A percentile compares a stretch with the other conserved stretches of the same genome.
phyloP scores from a whole-genome alignment of 2,888 invertebrate species.

The Adelognathus sp. region DNA sequence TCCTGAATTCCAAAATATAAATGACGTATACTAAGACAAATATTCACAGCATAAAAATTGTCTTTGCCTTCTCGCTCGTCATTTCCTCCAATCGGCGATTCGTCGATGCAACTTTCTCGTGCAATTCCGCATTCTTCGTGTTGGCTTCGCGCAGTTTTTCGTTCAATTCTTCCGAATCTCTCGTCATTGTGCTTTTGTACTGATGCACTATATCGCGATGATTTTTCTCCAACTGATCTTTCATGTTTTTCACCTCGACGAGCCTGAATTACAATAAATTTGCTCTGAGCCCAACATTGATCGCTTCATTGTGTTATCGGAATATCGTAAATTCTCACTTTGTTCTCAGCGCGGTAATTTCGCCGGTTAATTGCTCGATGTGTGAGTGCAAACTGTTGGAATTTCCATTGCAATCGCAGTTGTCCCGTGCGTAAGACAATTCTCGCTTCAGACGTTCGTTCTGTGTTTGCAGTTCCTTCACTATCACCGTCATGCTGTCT shows the following conservation, averaged over 20 bases:
- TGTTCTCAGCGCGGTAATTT: slow-evolving; percentile 41
- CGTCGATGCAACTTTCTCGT: slow-evolving; percentile 65
- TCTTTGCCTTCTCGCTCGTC: slow-evolving; percentile 67
- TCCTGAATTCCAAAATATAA: slow-evolving; percentile 52
- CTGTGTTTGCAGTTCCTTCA: slow-evolving; percentile 64
- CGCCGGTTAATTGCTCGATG: slow-evolving; percentile 45
- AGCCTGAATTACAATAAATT: slow-evolving; percentile 58
- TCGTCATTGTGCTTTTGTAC: slow-evolving; percentile 63
- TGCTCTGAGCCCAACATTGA: not conserved
- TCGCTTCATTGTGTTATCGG: not conserved
- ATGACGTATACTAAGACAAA: not conserved
- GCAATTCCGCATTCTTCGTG: slow-evolving; percentile 60
- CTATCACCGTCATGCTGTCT: slow-evolving; percentile 55
- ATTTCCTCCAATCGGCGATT: slow-evolving; percentile 67
- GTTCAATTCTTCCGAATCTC: slow-evolving; percentile 65
- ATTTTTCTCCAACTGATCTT: slow-evolving; percentile 63
- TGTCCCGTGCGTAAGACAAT: slow-evolving; percentile 47
- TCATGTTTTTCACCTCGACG: slow-evolving; percentile 65
- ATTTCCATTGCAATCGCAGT: slow-evolving; percentile 41
- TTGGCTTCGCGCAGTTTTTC: slow-evolving; percentile 62
- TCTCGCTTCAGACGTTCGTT: slow-evolving; percentile 64
- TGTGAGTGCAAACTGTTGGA: slow-evolving; percentile 15
- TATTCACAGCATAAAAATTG: not conserved
- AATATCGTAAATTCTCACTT: slow-evolving; percentile 41
- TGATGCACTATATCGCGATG: slow-evolving; percentile 65